These are phyloP conservation scores for Montifringilla adamsi DNA, from an alignment of 2,113 vertebrate species.

Conservation along the genomic window DNA sequence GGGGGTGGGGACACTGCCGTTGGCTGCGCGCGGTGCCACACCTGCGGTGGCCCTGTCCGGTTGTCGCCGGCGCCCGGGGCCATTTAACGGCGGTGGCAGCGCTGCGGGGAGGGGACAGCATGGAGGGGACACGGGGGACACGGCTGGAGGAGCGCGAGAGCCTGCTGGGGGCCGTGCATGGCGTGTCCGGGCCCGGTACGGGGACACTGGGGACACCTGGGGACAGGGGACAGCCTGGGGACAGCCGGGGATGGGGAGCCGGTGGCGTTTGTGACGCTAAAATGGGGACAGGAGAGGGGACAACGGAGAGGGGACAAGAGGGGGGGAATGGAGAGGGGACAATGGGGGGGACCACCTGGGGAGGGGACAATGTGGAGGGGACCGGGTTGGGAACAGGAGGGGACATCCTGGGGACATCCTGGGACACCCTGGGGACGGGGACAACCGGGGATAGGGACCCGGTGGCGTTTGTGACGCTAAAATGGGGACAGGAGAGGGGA, in stretches of 20 bases:
- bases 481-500: neutral
- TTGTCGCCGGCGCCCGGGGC: neutral
- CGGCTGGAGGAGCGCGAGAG: neutral
- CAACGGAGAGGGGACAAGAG: neutral
- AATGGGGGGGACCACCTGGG: neutral
- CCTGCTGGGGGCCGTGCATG: neutral
- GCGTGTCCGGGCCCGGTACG: neutral
- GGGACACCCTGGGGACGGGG: too few species aligned
- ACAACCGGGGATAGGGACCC: too few species aligned
- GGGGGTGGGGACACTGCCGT: neutral
- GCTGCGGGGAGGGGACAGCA: neutral
- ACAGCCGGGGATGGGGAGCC: neutral
- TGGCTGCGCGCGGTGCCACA: neutral
- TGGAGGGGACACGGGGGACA: neutral
- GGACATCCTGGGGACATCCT: too few species aligned
- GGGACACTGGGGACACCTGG: neutral
- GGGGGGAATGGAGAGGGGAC: neutral
- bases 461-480: too few species aligned
- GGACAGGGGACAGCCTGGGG: neutral
- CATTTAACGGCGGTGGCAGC: neutral
- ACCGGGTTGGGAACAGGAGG: too few species aligned
- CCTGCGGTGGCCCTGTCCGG: neutral
- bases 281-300: neutral
- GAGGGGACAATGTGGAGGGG: neutral
- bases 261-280: neutral